Evolutionary conservation across 2,113 vertebrate species (phyloP).

Genomic region (Malurus cyaneus): DNA sequence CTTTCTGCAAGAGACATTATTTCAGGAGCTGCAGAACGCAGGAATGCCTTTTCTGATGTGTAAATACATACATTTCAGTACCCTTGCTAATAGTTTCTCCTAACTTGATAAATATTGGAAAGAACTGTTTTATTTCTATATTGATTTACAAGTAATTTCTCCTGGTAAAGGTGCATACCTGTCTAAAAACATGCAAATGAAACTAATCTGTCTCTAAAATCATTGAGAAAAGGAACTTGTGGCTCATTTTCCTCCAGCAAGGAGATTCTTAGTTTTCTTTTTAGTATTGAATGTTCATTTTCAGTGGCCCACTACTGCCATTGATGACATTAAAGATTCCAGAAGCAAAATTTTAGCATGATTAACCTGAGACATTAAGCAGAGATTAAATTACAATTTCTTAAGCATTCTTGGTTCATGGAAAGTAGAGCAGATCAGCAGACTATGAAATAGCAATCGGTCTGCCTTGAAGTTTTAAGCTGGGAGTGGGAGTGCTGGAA

Average conservation of each 20-base stretch:
- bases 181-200: background rate
- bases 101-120: background rate
- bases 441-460: background rate
- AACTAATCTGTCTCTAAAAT: background rate
- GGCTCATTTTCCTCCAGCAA: background rate
- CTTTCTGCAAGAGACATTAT: background rate
- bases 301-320: background rate
- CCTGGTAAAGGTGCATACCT: background rate
- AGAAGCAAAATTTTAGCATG: background rate
- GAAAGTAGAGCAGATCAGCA: background rate
- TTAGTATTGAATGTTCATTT: background rate
- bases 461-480: background rate
- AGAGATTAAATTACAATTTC: background rate
- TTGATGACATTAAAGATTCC: background rate
- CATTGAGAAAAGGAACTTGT: background rate
- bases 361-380: background rate
- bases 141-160: background rate
- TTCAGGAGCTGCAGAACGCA: background rate
- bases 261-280: background rate
- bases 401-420: background rate
- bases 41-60: background rate
- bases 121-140: background rate
- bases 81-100: background rate
- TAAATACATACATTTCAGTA: background rate
- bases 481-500: slow-evolving; percentile 44